Evolutionary conservation across 2,888 invertebrate genomes (phyloP), one percentile per base, ranked within the genome.

Genomic region (Sphinx pinastri): DNA sequence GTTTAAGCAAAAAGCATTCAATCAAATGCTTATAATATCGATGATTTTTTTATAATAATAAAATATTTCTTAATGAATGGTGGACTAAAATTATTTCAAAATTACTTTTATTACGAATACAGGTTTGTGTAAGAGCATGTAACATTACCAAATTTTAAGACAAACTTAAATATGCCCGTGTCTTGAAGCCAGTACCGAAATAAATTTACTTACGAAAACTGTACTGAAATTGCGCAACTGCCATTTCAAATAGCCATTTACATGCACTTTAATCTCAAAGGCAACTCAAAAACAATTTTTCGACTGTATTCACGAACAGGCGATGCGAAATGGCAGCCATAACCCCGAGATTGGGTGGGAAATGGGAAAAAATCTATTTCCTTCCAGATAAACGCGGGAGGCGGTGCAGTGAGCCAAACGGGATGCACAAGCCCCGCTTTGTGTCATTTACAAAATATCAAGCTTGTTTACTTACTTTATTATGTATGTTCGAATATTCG

Each of bases 401-500:
- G 13, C 63, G 49, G 49, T 63, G 63, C 63, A 63, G 13, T 47
- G 63, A 58, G 38, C 38, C 58, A 38, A 14, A 38, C 58, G 63
- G 63, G 49, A 63, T 63, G 63, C 63, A 63, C 63, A 19, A n/a
- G 13, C 58, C 58, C 12, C 60, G 16, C 63, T 63, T 63, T 49
- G 63, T 63, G 63, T 63, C 63, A 63, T 63, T 63, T 63, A 63
- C 49, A 63, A 63, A 63, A 63, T 63, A 63, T 63, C 63, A 63
- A 63, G 63, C 63, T 47, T 63, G 47, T 63, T 47, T 16, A 11
- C 12, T 19, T 49, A 49, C 7, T 49, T 63, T 49, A 13, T 19
- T 2, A 25, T 25, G 25, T 25, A 25, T 19, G 10, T 19, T 19
- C 0, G n/a, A 3, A 52, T 14, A 14, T n/a, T 14, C 7, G n/a